phyloP scores from a whole-genome alignment of 2,113 vertebrate species.

The Euleptes europaea region DNA sequence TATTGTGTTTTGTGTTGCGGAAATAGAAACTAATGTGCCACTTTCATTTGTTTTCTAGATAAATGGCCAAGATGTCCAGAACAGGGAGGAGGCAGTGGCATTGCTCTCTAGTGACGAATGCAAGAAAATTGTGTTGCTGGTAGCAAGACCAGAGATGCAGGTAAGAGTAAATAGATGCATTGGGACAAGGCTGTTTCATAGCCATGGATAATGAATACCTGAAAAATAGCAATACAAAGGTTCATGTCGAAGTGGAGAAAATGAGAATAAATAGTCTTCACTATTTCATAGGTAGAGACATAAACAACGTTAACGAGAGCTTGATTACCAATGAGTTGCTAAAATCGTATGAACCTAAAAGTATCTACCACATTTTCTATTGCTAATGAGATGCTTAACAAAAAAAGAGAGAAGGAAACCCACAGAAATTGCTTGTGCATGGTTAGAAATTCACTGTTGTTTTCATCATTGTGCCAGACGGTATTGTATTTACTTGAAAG shows the following conservation, averaged over 20 bases:
- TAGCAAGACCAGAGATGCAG: slow-evolving; percentile 92
- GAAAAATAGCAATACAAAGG: slow-evolving; percentile 24
- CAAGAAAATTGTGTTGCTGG: slow-evolving; percentile 87
- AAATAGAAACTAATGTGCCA: slow-evolving; percentile 78
- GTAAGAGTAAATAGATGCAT: slow-evolving; percentile 72
- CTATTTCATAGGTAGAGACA: neutral
- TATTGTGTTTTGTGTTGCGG: slow-evolving; percentile 75
- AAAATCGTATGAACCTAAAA: neutral
- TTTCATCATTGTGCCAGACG: neutral
- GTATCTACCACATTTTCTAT: slow-evolving; percentile 19
- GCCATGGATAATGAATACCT: slow-evolving; percentile 27
- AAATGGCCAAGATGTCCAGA: slow-evolving; percentile 94
- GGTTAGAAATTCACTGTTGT: neutral
- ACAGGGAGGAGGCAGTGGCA: slow-evolving; percentile 90
- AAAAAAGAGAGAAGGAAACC: slow-evolving; percentile 13
- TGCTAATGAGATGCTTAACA: slow-evolving; percentile 8
- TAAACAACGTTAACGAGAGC: slow-evolving; percentile 11
- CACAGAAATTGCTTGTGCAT: slow-evolving; percentile 7
- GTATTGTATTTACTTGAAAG: neutral
- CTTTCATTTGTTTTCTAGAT: slow-evolving; percentile 86
- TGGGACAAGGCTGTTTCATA: slow-evolving; percentile 22
- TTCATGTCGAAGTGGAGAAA: slow-evolving; percentile 26
- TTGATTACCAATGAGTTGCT: slow-evolving; percentile 26
- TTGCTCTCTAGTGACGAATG: slow-evolving; percentile 89
- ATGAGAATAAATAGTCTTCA: slow-evolving; percentile 21